A percentile compares a stretch with the other conserved stretches of the same genome.
phyloP scores from a whole-genome alignment of 1,140 invertebrate species.

The Apis florea region DNA sequence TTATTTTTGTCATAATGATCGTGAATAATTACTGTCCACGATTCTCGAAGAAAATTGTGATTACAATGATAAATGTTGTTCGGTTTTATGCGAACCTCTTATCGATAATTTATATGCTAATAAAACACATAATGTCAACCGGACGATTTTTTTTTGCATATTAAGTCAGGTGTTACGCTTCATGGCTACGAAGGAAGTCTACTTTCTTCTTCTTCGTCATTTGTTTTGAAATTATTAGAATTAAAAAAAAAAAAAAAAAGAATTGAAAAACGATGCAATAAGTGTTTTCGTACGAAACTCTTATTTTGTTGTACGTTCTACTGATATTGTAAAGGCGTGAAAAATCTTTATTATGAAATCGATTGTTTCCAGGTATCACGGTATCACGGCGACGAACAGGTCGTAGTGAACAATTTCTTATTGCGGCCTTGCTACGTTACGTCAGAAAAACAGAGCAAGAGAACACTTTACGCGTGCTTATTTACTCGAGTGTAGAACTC shows the following conservation, averaged over 20 bases:
- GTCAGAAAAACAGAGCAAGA: constrained; percentile 65
- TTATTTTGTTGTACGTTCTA: background rate
- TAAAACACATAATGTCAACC: constrained; percentile 24
- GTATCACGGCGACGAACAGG: constrained; percentile 23
- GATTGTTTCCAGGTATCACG: constrained; percentile 16
- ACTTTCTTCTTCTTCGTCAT: background rate
- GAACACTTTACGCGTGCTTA: constrained; percentile 42
- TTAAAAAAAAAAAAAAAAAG: background rate
- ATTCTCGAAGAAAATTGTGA: background rate
- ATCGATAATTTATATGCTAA: constrained; percentile 38
- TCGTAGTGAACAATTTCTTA: constrained; percentile 49
- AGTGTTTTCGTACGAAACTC: no score
- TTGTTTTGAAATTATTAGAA: background rate
- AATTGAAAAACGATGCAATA: background rate
- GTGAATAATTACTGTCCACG: constrained; percentile 5
- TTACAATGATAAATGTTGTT: constrained; percentile 15
- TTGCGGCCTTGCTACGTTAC: constrained; percentile 69
- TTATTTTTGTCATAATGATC: constrained; percentile 6
- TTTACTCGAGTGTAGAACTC: constrained; percentile 13
- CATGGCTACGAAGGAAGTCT: background rate
- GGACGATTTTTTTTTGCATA: constrained; percentile 1
- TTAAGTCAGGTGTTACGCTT: background rate
- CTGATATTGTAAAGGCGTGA: background rate
- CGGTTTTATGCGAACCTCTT: constrained; percentile 6
- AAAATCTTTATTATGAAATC: constrained; percentile 39